phyloP scores from a whole-genome alignment of 2,888 invertebrate genomes.

The Conomelus anceps region DNA sequence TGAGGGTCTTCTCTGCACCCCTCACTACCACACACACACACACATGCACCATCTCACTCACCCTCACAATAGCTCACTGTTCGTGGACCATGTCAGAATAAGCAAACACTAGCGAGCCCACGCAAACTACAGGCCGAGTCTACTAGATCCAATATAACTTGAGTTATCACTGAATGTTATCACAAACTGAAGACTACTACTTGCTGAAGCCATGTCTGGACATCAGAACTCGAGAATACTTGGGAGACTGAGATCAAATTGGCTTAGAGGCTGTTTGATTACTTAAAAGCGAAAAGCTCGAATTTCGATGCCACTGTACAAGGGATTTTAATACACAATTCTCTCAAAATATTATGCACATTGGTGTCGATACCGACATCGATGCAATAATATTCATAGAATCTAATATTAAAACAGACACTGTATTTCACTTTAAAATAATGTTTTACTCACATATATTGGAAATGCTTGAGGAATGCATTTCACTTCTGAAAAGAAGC shows the following conservation, averaged over 20 bases:
- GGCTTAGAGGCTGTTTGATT: background rate
- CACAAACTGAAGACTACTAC: background rate
- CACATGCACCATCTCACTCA: background rate
- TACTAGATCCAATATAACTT: background rate
- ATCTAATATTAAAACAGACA: no score
- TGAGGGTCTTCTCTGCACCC: background rate
- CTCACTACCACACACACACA: background rate
- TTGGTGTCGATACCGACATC: no score
- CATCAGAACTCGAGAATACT: background rate
- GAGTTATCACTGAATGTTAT: no score
- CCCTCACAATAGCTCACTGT: background rate
- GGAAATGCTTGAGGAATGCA: no score
- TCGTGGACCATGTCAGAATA: background rate
- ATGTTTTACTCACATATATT: no score
- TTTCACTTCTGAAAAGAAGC: no score
- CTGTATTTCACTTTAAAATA: no score
- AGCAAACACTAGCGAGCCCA: background rate
- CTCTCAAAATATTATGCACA: no score
- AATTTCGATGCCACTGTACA: background rate
- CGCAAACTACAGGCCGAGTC: background rate
- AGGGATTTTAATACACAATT: no score
- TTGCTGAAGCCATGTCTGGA: background rate
- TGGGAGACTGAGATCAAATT: background rate
- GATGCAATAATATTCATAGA: no score
- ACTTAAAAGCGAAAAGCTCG: background rate